Evolutionary conservation across 2,113 vertebrate species (phyloP).

Genomic region (Corvus cornix): DNA sequence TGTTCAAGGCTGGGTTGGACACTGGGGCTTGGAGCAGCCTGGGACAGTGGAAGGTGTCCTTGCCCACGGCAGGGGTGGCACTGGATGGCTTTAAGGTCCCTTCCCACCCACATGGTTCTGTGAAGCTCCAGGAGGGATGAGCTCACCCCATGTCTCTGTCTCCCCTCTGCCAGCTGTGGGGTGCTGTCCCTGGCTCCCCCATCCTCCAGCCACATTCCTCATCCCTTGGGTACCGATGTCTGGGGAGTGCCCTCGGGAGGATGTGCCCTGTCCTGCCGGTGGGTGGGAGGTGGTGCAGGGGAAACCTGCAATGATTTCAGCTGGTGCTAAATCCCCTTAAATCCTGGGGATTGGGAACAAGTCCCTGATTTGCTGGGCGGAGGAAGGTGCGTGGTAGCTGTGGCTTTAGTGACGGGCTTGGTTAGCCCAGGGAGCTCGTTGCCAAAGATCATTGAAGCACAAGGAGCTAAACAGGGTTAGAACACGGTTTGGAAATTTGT

Average conservation of each 20-base stretch:
- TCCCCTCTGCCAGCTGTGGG: not conserved
- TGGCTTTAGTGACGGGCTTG: not conserved
- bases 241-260: not conserved
- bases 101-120: not conserved
- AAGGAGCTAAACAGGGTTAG: not conserved
- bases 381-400: not conserved
- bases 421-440: not conserved
- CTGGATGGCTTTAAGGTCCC: not conserved
- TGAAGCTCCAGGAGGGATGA: not conserved
- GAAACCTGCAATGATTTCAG: not conserved
- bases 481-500: not conserved
- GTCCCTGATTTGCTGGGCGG: not conserved
- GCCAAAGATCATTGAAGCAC: not conserved
- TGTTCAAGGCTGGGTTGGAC: rapidly evolving
- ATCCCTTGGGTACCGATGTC: not conserved
- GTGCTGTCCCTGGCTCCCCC: not conserved
- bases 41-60: not conserved
- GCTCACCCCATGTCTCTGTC: not conserved
- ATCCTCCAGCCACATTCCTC: not conserved
- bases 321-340: not conserved
- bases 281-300: not conserved
- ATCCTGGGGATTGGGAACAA: not conserved
- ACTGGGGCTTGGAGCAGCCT: not conserved
- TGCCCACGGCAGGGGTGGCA: not conserved
- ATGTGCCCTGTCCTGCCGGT: not conserved